phyloP scores from a whole-genome alignment of 2,888 invertebrate genomes.

The Globia sparganii region DNA sequence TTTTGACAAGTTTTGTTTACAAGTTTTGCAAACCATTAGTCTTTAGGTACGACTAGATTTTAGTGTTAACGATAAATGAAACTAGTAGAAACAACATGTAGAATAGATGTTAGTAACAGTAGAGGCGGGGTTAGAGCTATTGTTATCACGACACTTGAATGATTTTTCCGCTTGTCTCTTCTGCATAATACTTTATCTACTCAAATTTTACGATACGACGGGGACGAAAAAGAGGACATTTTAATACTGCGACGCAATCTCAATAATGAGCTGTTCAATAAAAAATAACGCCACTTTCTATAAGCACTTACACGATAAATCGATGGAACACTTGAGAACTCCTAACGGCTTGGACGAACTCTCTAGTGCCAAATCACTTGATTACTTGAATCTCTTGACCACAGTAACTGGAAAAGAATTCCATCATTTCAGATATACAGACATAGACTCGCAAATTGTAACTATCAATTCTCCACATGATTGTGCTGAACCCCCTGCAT shows the following conservation, averaged over 20 bases:
- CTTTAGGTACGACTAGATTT: background rate
- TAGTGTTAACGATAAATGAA: background rate
- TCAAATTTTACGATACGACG: background rate
- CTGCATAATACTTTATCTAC: no score
- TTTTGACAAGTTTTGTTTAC: background rate
- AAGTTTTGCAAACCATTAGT: background rate
- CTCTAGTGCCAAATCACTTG: conserved; percentile 1
- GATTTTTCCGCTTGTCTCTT: background rate
- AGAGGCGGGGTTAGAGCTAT: background rate
- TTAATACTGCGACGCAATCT: conserved; percentile 14
- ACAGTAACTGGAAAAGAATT: conserved; percentile 3
- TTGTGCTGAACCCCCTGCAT: background rate
- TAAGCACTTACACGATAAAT: conserved; percentile 36
- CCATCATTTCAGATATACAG: background rate
- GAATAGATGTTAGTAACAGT: no score
- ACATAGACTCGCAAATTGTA: background rate
- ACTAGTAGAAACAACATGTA: background rate
- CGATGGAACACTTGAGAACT: conserved; percentile 19
- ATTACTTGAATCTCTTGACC: background rate
- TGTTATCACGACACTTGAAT: background rate
- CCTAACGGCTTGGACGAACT: conserved; percentile 15
- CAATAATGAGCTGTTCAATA: conserved; percentile 47
- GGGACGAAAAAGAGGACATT: background rate
- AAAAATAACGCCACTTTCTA: conserved; percentile 53
- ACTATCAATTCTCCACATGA: background rate